These are phyloP conservation scores for Cirrhinus molitorella DNA, from an alignment of 2,797 vertebrate species.

Conservation along the genomic window DNA sequence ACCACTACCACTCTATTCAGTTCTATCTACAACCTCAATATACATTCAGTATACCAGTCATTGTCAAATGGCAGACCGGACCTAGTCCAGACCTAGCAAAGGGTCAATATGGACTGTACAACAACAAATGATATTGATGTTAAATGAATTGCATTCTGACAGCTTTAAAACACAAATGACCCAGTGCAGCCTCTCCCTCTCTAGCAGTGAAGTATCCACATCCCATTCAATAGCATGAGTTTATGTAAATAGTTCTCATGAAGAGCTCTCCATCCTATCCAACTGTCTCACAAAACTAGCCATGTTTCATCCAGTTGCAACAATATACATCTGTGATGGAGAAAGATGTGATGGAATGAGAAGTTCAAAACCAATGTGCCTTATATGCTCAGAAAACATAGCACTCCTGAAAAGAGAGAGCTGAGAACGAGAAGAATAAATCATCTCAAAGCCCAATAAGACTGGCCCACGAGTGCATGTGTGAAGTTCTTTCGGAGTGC, in stretches of 20 bases:
- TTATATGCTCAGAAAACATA: not conserved
- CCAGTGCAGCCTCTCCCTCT: not conserved
- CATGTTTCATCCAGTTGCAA: not conserved
- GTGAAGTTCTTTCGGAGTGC: constrained; percentile 26
- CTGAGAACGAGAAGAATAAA: not conserved
- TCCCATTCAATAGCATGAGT: not conserved
- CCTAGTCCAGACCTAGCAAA: not conserved
- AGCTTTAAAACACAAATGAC: not conserved
- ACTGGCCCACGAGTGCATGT: constrained; percentile 17
- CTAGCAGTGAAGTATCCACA: not conserved
- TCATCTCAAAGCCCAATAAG: not conserved
- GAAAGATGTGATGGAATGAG: not conserved
- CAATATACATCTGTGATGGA: not conserved
- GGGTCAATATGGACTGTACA: not conserved
- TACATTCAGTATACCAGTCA: not conserved
- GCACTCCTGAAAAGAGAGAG: not conserved
- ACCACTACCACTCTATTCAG: not conserved
- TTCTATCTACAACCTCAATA: not conserved
- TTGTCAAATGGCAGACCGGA: too few relatives aligned
- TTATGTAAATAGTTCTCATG: not conserved
- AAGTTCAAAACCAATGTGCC: not conserved
- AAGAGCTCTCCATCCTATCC: not conserved
- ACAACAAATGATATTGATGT: not conserved
- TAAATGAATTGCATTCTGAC: not conserved
- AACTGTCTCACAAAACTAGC: not conserved